A percentile compares a stretch with the other conserved stretches of the same genome.
phyloP scores from a whole-genome alignment of 2,797 vertebrate species.

The Bothrops alternatus region DNA sequence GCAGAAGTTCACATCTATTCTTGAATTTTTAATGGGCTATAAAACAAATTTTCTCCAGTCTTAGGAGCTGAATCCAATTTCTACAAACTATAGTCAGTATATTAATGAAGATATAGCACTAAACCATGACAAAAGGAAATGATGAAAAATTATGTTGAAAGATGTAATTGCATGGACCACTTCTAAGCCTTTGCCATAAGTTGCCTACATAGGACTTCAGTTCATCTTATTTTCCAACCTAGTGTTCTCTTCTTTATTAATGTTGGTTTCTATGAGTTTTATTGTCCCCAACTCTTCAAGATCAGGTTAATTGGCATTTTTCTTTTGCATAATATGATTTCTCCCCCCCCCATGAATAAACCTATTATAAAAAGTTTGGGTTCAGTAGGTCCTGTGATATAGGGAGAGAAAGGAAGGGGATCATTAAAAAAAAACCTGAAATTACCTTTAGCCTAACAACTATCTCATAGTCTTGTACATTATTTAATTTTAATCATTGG shows the following conservation, averaged over 20 bases:
- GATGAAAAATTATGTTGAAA: not conserved
- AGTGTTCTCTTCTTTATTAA: not conserved
- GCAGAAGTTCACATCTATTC: not conserved
- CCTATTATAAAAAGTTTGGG: not conserved
- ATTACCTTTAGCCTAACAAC: not conserved
- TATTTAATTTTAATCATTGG: slow-evolving; percentile 9
- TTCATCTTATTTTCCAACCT: not conserved
- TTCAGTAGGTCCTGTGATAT: not conserved
- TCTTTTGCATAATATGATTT: not conserved
- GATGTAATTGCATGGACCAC: too few relatives aligned
- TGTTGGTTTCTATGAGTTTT: not conserved
- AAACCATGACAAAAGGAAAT: not conserved
- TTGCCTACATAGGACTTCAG: not conserved
- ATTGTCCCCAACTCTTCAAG: not conserved
- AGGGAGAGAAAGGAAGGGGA: not conserved
- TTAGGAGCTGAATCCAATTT: not conserved
- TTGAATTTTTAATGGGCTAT: not conserved
- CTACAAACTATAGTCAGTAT: not conserved
- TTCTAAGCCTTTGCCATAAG: not conserved
- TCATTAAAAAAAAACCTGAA: not conserved
- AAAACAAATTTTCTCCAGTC: not conserved
- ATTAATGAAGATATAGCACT: not conserved
- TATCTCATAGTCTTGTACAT: not conserved
- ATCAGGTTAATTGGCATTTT: not conserved
- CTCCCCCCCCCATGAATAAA: not conserved